Evolutionary conservation across 35 echinoderm and acorn worm genomes (phyloP), one percentile per base, ranked within the genome.

Genomic region (Stichopus chloronotus): DNA sequence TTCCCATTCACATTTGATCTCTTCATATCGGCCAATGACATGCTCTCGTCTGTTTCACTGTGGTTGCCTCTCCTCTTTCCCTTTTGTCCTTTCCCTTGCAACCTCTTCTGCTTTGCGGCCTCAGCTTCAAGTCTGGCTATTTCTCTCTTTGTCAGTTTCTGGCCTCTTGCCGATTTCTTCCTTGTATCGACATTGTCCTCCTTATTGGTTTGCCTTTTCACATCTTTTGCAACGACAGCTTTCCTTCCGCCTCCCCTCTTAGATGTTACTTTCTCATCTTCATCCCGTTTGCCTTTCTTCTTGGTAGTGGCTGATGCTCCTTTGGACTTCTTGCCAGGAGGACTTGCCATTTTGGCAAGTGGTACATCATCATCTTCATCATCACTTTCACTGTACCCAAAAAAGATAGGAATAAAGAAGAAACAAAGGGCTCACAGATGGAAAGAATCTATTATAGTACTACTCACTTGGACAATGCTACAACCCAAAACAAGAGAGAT

Each of bases 21-120:
- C 30, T 89, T 89, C 59, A 89, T 25, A 24, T 89, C 87, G 11
- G 87, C 87, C 59, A 89, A 72, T 65, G 87, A 89, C 7, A 89
- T 54, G 8, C 87, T 53, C 20, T 89, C 87, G 14, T 89, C 87
- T 4, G 87, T 63, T 43, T 89, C 87, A 59, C 87, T 89, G 12
- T n/a, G 82, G 63, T 71, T 89, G 59, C 52, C 90, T 24, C 56
- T 53, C 9, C 19, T 53, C 11, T 58, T 89, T 16, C 7, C 55
- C 12, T 91, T 77, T 25, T 71, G 19, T 72, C 14, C 6, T 16
- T 16, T 77, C 52, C 90, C 52, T 58, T 23, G 72, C 21, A 11
- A 1, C 57, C 90, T 57, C 22, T 59, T 54, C 13, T 30, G 4
- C 16, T 30, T 61, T 9, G 52, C 23, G 5, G 85, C 59, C 85